phyloP scores from a whole-genome alignment of 1,140 invertebrate species.

The Cotesia chilonis region DNA sequence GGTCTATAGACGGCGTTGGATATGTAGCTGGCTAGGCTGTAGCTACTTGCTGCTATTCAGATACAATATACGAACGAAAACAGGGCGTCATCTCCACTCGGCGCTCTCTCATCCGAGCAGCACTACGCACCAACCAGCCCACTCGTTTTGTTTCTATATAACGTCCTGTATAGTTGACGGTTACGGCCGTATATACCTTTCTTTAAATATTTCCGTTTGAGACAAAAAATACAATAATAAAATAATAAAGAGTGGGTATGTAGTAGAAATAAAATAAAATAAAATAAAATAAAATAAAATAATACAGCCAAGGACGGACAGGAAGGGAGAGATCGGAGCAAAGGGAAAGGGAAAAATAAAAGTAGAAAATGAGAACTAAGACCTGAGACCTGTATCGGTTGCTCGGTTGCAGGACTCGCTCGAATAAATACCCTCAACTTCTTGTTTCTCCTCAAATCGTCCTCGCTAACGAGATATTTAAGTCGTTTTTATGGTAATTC shows the following conservation, averaged over 20 bases:
- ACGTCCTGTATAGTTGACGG: constrained; percentile 9
- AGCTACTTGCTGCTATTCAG: neutral
- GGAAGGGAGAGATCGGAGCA: too few relatives aligned
- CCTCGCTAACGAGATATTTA: constrained; percentile 35
- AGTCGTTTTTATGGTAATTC: constrained; percentile 39
- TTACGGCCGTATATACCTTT: constrained; percentile 21
- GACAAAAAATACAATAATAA: too few relatives aligned
- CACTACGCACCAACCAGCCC: neutral
- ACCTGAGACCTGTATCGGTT: constrained; percentile 21
- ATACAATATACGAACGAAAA: constrained; percentile 18
- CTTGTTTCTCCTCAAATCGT: constrained; percentile 23
- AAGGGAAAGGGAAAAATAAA: neutral
- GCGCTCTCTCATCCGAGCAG: too few relatives aligned
- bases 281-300: too few relatives aligned
- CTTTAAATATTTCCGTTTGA: constrained; percentile 24
- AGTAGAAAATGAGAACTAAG: neutral
- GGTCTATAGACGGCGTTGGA: neutral
- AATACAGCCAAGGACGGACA: too few relatives aligned
- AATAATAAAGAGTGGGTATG: too few relatives aligned
- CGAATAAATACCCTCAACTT: constrained; percentile 32
- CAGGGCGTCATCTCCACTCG: constrained; percentile 18
- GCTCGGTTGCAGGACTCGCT: constrained; percentile 11
- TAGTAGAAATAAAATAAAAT: too few relatives aligned
- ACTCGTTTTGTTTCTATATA: constrained; percentile 17
- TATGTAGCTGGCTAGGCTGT: neutral